Conservation (phyloP, 2,797 vertebrate species). For the Adrianichthys oophorus region DNA sequence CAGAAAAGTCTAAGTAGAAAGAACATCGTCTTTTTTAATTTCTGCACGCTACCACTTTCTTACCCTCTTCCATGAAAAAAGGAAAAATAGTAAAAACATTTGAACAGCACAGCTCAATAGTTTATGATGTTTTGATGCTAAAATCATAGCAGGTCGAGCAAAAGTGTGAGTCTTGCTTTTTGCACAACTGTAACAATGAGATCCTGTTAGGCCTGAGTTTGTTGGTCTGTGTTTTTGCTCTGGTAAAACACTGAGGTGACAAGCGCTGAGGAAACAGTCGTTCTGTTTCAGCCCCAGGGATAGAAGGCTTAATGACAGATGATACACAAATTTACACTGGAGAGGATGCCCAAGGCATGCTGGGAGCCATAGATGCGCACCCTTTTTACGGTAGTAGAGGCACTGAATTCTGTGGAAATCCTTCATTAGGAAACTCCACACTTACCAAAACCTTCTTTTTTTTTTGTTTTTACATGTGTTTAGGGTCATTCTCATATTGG, state of each 20-base stretch:
- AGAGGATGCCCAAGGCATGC: slow-evolving; percentile 62
- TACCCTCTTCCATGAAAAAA: no score
- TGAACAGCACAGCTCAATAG: slow-evolving; percentile 3
- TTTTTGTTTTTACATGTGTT: no score
- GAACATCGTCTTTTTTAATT: no score
- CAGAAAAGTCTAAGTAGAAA: no score
- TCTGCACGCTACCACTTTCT: no score
- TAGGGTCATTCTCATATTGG: no score
- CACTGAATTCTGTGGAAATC: slow-evolving; percentile 31
- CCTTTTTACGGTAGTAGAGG: slow-evolving; percentile 39
- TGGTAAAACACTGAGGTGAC: slow-evolving; percentile 35
- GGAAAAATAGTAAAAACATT: neutral
- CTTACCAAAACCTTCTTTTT: no score
- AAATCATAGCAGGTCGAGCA: slow-evolving; percentile 33
- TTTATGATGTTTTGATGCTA: slow-evolving; percentile 23
- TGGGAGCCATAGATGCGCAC: slow-evolving; percentile 52
- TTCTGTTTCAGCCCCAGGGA: slow-evolving; percentile 46
- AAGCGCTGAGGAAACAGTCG: slow-evolving; percentile 38
- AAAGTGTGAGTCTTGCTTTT: slow-evolving; percentile 26
- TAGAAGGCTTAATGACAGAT: slow-evolving; percentile 61
- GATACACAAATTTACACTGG: slow-evolving; percentile 66
- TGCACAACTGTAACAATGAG: slow-evolving; percentile 27
- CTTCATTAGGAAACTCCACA: slow-evolving; percentile 19
- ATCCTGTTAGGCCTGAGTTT: slow-evolving; percentile 52
- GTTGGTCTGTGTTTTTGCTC: slow-evolving; percentile 45